Evolutionary conservation across 2,113 vertebrate species (phyloP), one percentile per base, ranked within the genome.

Genomic region (Sinocyclocheilus grahami): DNA sequence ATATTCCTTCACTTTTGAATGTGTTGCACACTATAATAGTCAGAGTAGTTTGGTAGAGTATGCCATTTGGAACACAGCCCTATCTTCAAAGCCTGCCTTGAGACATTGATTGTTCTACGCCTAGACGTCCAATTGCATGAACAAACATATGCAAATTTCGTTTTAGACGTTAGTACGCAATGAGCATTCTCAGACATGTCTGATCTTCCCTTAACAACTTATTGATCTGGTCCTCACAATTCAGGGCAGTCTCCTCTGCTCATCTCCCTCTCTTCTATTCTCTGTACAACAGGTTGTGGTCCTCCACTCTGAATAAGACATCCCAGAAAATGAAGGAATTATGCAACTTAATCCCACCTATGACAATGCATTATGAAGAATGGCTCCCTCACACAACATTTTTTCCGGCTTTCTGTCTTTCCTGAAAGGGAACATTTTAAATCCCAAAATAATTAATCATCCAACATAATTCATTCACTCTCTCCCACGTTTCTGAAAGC

Each of bases 171-270:
- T 88, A 91, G 92, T 90, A 88, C 79, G 92, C 86, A 92, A 37
- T 89, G 87, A 90, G 90, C 88, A 88, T 88, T 91, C 81, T 88
- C 84, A 91, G 89, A 87, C 87, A 86, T 78, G 58, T 90, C 90
- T 89, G 88, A 85, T 91, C 92, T 90, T 90, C 90, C 88, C 76
- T 92, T 92, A 93, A 93, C 92, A 89, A 92, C 88, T 88, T 95
- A 95, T 95, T 89, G 94, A 95, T 95, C 90, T 87, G 92, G 92
- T 94, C 90, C 91, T 88, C 90, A 89, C 90, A 93, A 94, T 94
- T 93, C 93, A 91, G 84, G 88, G 78, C 82, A 79, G 87, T 88
- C 91, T 88, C 81, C 87, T 91, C 88, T 86, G 75, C 87, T 87
- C 53, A 90, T 86, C 89, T 84, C 62, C 71, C 82, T 83, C 82